Evolutionary conservation across 2,113 vertebrate species (phyloP), one percentile per base, ranked within the genome.

Genomic region (Oreochromis tanganicae): DNA sequence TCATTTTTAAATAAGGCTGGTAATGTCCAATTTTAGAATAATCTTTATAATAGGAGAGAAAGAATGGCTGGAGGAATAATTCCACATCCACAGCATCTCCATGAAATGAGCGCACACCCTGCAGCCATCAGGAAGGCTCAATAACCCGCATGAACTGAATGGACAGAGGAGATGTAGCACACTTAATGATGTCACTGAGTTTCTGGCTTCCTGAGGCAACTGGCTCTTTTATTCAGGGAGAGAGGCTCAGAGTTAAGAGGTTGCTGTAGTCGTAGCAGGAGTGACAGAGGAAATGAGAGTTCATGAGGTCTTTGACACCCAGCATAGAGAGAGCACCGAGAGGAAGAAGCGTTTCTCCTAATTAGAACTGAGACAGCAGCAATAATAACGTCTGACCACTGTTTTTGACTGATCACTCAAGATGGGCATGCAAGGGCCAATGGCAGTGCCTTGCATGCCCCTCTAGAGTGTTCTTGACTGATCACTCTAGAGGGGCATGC

Each of bases 381-480:
- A 91, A 87, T 95, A 94, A 95, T 93, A 94, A 89, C 94, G 93
- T 94, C 91, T 94, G 92, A 89, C 88, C 79, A 19, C 80, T 71
- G 92, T 52, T 94, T 79, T 57, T 86, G 90, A 91, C 73, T 88
- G 85, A 93, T 94, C 90, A 86, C 87, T 92, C 50, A 21, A 50
- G 38, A 36, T 2, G 43, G 34, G 54, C 83, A 91, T 91, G 89
- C 92, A 87, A 90, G 82, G 88, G 56, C 73, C 80, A 91, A 85
- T 83, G 38, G 84, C 21, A 73, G 38, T 86, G 86, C 83, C 80
- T 83, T 82, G 80, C 66, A 46, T 73, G 21, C 41, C 68, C 68
- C 38, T 73, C 38, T 46, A 2, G 2, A 73, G 21, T 71, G 91
- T 46, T 94, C 82, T 50, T 87, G 81, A 92, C 82, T 88, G 85